A percentile compares a stretch with the other conserved stretches of the same genome.
These are phyloP conservation scores for Heliconius hewitsoni DNA, from an alignment of 1,140 invertebrate genomes.

Conservation along the genomic window DNA sequence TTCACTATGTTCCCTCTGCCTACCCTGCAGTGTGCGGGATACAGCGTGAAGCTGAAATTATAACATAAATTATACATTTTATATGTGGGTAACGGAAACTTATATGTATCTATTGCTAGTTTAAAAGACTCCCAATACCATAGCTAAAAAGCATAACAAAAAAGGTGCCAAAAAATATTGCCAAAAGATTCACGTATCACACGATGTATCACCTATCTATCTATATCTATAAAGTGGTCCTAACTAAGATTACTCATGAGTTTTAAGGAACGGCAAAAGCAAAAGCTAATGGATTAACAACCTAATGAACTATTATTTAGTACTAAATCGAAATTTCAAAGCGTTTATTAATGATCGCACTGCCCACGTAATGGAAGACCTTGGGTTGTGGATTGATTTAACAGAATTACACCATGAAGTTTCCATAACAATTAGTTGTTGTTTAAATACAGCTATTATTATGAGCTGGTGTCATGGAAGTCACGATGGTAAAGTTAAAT, in stretches of 20 bases:
- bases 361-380: conserved; percentile 40
- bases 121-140: no score
- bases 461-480: conserved; percentile 12
- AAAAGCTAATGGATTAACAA: conserved; percentile 33
- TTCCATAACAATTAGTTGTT: conserved; percentile 40
- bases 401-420: conserved; percentile 49
- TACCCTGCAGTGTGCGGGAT: no score
- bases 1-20: no score
- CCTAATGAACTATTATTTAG: conserved; percentile 38
- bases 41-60: no score
- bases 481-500: not conserved
- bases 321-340: conserved; percentile 43
- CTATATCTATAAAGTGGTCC: not conserved
- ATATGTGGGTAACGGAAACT: no score
- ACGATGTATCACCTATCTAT: not conserved
- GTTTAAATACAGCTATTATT: conserved; percentile 29
- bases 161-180: no score
- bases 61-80: no score
- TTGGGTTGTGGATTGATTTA: conserved; percentile 49
- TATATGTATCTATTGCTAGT: no score
- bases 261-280: conserved; percentile 10
- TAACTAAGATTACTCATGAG: not conserved
- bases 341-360: conserved; percentile 45
- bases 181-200: not conserved
- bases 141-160: no score